Evolutionary conservation across 2,888 invertebrate species (phyloP), one percentile per base, ranked within the genome.

Genomic region (Patella ulyssiponensis): DNA sequence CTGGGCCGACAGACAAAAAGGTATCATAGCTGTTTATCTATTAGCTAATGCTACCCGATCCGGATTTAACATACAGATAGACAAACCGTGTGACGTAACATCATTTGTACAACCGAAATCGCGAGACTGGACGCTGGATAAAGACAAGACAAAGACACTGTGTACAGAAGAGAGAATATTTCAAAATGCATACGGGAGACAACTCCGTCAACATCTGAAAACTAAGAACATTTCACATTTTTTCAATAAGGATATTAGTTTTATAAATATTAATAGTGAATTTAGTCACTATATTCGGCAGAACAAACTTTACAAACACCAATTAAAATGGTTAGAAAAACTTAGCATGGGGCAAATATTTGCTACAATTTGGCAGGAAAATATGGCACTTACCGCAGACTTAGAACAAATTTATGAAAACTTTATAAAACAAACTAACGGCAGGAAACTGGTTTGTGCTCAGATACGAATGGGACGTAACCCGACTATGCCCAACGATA

Each of bases 391-490:
- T 44, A 69, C 69, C 1, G 12, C 74, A 0, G 2, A 44, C 17
- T 14, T 77, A 23, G 15, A 23, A 12, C 15, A n/a, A 51, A 69
- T 7, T 15, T n/a, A 74, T 15, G 33, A 64, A 3, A 27, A 51
- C 20, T 12, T 73, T 27, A 23, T 73, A 33, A 20, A 71, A 17
- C 51, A 69, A 20, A 64, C 74, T 15, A 58, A 58, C 14, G 71
- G 20, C 15, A 71, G 64, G 14, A 83, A 82, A n/a, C 75, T 84
- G 23, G 79, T 81, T 4, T 82, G 84, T 75, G 83, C 80, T n/a
- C 84, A 84, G 74, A 75, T 84, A 51, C 71, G 84, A 17, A 77
- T 83, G 53, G 84, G 83, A 14, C 72, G 77, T 52, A 84, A 82
- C 77, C 84, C 84, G 2, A 78, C 82, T 15, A 80, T 84, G 17